These are phyloP conservation scores for Elegia similella DNA, from an alignment of 2,888 invertebrate species.

Conservation along the genomic window DNA sequence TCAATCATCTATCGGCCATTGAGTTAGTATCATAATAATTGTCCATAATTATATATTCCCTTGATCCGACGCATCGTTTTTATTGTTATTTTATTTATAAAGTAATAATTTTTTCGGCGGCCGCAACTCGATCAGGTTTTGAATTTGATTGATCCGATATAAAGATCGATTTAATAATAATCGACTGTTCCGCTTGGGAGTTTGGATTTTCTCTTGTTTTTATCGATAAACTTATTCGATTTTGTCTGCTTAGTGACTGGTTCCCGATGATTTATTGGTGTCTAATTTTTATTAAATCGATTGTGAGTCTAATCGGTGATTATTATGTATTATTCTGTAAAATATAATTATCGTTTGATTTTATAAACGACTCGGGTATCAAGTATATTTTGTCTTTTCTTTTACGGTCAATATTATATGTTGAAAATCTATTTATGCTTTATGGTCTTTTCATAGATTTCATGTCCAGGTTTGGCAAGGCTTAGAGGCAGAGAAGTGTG, in stretches of 20 bases:
- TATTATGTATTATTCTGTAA: constrained; percentile 2
- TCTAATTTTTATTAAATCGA: constrained; percentile 47
- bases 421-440: too few species aligned
- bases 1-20: constrained; percentile 80
- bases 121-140: constrained; percentile 76
- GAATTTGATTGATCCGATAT: constrained; percentile 81
- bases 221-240: constrained; percentile 65
- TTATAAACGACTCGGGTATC: neutral
- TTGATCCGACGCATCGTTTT: constrained; percentile 76
- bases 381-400: neutral
- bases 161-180: constrained; percentile 80
- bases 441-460: too few species aligned
- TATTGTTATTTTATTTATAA: constrained; percentile 83
- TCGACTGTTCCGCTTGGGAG: constrained; percentile 68
- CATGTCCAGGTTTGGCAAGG: too few species aligned
- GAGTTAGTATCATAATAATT: constrained; percentile 80
- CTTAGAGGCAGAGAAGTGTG: too few species aligned
- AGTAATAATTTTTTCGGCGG: constrained; percentile 78
- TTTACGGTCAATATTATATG: too few species aligned
- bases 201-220: constrained; percentile 63
- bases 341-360: neutral
- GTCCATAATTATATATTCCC: constrained; percentile 81
- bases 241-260: constrained; percentile 54
- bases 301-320: neutral
- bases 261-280: constrained; percentile 54